Evolutionary conservation across 2,888 invertebrate species (phyloP).

Genomic region (Troides aeacus): DNA sequence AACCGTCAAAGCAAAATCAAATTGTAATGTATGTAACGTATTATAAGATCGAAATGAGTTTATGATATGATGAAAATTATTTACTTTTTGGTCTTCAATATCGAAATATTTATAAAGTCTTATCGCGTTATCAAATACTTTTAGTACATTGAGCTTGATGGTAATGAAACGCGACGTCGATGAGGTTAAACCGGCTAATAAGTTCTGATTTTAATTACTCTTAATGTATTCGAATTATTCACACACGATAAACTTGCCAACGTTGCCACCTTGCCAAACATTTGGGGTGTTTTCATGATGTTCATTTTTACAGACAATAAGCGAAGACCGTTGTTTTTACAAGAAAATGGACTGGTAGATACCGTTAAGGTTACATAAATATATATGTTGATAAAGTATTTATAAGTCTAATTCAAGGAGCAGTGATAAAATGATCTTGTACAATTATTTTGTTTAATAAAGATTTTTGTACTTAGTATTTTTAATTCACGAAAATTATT

Average conservation of each 20-base stretch:
- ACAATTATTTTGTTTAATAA: too few relatives aligned
- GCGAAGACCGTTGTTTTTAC: constrained; percentile 39
- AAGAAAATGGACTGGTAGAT: constrained; percentile 31
- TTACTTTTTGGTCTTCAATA: too few relatives aligned
- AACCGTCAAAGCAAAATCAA: constrained; percentile 13
- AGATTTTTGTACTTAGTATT: too few relatives aligned
- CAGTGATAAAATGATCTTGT: too few relatives aligned
- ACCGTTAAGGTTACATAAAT: too few relatives aligned
- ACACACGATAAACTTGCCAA: neutral
- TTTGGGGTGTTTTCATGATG: constrained; percentile 24
- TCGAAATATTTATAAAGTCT: too few relatives aligned
- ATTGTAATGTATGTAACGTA: constrained; percentile 6
- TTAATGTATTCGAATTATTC: too few relatives aligned
- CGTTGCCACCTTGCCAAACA: constrained; percentile 10
- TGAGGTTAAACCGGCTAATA: too few relatives aligned
- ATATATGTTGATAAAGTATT: too few relatives aligned
- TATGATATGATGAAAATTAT: neutral
- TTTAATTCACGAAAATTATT: too few relatives aligned
- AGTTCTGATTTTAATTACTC: too few relatives aligned
- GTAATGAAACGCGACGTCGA: neutral
- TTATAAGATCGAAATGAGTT: constrained; percentile 14
- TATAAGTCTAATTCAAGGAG: too few relatives aligned
- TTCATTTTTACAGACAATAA: constrained; percentile 14
- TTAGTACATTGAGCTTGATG: constrained; percentile 36
- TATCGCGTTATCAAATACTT: constrained; percentile 33